Base-by-base conservation (phyloP, 2,113 vertebrate species). In the Xyliphius kryptos region DNA sequence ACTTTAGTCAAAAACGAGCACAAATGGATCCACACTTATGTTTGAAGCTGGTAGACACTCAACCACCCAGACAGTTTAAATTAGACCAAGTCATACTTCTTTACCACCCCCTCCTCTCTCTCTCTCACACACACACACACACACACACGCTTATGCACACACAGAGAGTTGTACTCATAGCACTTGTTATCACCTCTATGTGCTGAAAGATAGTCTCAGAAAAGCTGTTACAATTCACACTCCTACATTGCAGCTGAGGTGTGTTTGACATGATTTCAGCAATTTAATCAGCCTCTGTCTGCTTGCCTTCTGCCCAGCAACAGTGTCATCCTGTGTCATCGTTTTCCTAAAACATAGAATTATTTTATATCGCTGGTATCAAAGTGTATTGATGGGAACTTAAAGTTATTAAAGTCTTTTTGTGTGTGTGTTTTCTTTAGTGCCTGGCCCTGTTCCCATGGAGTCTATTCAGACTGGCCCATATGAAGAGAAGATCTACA, bases 401-500 rank as follows among this genome's bases (percentile, higher is more conserved):
- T 16, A 1, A n/a, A 43, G 56, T 15, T 58, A 13, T 15, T 32
- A 53, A 32, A 21, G 9, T 32, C 1, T 17, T 17, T n/a, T 16
- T 53, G 17, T 63, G 15, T 40, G 12, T 47, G 21, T 61, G 13
- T 21, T n/a, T 51, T 61, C 56, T 66, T 20, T 80, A 98, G 95
- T 98, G 74, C 95, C 95, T 54, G 95, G 91, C 56, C 88, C 91
- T 0, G 80, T 98, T 77, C 94, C 95, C 1, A 82, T 90, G 73
- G 95, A 97, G 82, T 98, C 95, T 9, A 91, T 98, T 55, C 94
- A 96, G 81, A 95, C 94, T 12, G 91, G 93, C 0, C 91, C 94
- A 9, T 98, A 97, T 54, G 95, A 98, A 61, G 95, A 98, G 82
- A 97, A 97, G 89, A 97, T 98, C 82, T 97, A 93, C 65, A 88